These are phyloP conservation scores for Bombus breviceps DNA, from an alignment of 1,140 invertebrate genomes.

Conservation along the genomic window DNA sequence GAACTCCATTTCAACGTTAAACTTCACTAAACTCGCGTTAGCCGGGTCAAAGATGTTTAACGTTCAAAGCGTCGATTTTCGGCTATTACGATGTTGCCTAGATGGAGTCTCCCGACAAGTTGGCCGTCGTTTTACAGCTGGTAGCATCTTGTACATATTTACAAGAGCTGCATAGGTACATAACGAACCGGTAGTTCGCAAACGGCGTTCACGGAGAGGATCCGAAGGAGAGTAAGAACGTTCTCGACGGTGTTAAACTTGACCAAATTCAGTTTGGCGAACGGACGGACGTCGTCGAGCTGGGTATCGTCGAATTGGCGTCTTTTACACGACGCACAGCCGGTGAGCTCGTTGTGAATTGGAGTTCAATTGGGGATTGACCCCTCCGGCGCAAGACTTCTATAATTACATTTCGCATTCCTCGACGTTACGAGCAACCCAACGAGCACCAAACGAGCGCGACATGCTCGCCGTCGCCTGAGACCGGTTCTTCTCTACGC, in stretches of 20 bases:
- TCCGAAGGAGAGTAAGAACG: not conserved
- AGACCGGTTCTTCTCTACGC: slow-evolving; percentile 58
- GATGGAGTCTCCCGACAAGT: not conserved
- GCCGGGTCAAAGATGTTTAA: slow-evolving; percentile 17
- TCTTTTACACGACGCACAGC: slow-evolving; percentile 15
- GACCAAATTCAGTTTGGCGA: slow-evolving; percentile 57
- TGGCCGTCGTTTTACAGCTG: slow-evolving; percentile 2
- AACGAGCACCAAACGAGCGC: slow-evolving; percentile 64
- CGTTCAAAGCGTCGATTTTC: slow-evolving; percentile 36
- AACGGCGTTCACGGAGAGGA: slow-evolving; percentile 14
- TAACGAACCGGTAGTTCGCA: not conserved
- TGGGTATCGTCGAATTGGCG: not conserved
- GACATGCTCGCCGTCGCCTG: slow-evolving; percentile 44
- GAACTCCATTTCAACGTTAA: slow-evolving; percentile 34
- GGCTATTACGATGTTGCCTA: slow-evolving; percentile 1
- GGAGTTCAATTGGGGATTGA: slow-evolving; percentile 71
- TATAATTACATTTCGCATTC: slow-evolving; percentile 72
- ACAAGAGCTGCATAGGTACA: slow-evolving; percentile 22
- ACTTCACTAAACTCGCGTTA: slow-evolving; percentile 31
- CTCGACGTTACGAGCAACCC: slow-evolving; percentile 63
- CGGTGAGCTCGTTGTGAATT: slow-evolving; percentile 58
- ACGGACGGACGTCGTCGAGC: not conserved
- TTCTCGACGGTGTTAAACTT: slow-evolving; percentile 50
- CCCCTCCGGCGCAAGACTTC: slow-evolving; percentile 68
- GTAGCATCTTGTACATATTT: not conserved